Percentiles rank a stretch among this genome's conserved stretches.
Evolutionary conservation across 2,888 invertebrate genomes (phyloP).

Genomic region (Meloe dianella): DNA sequence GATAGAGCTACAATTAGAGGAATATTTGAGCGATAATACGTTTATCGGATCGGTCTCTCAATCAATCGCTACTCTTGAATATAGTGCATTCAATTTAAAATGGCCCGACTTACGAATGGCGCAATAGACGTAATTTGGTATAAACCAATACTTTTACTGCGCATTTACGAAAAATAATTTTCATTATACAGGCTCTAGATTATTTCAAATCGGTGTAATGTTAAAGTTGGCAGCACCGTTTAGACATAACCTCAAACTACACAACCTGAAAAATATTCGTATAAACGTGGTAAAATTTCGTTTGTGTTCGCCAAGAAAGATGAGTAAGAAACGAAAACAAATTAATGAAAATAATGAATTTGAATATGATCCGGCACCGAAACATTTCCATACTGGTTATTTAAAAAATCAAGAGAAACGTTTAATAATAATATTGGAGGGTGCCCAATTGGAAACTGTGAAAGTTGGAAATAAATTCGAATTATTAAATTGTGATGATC

Average conservation of each 20-base stretch:
- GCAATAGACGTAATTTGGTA: no score
- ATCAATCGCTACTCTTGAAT: no score
- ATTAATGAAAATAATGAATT: conserved; percentile 68
- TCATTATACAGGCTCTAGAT: no score
- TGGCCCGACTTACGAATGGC: no score
- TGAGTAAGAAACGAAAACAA: conserved; percentile 66
- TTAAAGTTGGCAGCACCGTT: no score
- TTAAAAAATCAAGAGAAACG: conserved; percentile 86
- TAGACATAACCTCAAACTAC: background rate
- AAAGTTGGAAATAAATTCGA: conserved; percentile 91
- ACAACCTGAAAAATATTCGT: background rate
- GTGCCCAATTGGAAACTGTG: conserved; percentile 93
- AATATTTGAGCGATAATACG: no score
- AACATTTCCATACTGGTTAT: conserved; percentile 78
- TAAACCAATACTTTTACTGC: no score
- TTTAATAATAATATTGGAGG: conserved; percentile 89
- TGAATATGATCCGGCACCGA: conserved; percentile 80
- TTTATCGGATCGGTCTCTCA: no score
- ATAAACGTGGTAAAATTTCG: background rate
- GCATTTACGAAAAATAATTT: no score
- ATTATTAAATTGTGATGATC: conserved; percentile 93
- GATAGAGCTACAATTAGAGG: no score
- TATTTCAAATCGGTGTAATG: no score
- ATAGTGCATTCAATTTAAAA: no score
- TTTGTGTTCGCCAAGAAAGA: conserved; percentile 45